Base-by-base conservation (phyloP, 2,113 vertebrate genomes). In the Percina caprodes region DNA sequence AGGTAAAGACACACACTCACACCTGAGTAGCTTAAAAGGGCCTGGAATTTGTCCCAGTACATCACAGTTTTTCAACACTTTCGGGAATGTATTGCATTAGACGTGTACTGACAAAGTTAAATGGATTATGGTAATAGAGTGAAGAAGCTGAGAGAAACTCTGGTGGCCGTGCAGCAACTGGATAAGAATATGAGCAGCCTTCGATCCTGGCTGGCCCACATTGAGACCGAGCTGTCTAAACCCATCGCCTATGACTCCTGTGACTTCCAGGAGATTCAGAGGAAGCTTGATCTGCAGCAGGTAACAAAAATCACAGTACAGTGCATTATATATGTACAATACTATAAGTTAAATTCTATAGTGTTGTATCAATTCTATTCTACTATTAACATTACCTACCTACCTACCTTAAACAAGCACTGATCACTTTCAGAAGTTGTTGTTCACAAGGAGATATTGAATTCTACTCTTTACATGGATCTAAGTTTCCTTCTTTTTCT, bases 101-200 rank as follows among this genome's bases (percentile, higher is more conserved):
- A 45, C 61, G 30, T 51, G 0, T 23, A 52, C 21, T 62, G 9
- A 71, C 10, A 21, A 6, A 48, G 14, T 58, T 63, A 12, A 19
- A 46, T 58, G 2, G 26, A 42, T 65, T 61, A 0, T 71, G 8
- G 80, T 26, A 3, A 60, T 79, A 99, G 98, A 84, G 95, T 97
- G 68, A 99, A 99, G 94, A 99, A 99, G 88, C 92, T 99, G 86
- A 97, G 96, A 88, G 98, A 99, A 89, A 99, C 98, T 0, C 94
- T 99, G 12, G 96, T 98, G 67, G 98, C 98, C 0, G 96, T 99
- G 13, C 97, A 99, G 91, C 98, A 99, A 92, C 93, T 99, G 87
- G 98, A 99, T 88, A 98, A 97, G 93, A 99, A 99, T 79, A 99
- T 99, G 98, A 97, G 91, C 91, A 97, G 89, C 91, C 94, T 99